Base-by-base conservation (phyloP, 2,797 vertebrate genomes). In the Tapera naevia region DNA sequence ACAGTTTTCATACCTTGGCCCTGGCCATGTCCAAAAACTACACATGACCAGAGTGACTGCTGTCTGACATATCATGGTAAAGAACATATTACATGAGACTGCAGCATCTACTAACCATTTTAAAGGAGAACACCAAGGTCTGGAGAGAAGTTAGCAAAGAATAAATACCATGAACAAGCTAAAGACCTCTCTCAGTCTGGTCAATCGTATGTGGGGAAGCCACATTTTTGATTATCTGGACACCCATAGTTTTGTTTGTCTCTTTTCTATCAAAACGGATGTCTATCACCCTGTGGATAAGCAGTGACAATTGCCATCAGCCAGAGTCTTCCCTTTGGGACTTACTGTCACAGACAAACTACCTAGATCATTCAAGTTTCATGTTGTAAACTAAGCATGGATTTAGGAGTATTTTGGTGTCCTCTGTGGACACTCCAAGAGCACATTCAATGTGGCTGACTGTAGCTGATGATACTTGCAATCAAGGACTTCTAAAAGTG, bases 301-400 rank as follows among this genome's bases (percentile, higher is more conserved):
- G 11, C 9, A 67, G 11, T 17, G 48, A 24, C 32, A 82, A 28
- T 22, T 70, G 11, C 27, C 27, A 78, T 94, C 30, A 83, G 7
- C 9, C 13, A 39, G 17, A 10, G 62, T 64, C n/a, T 86, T 72
- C 3, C 9, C 12, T 48, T 39, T 48, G 23, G 33, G 28, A 45
- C 22, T 45, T 73, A 30, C 12, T 60, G 13, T 46, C 48, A n/a
- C 9, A 11, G 35, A 25, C 4, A 60, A 74, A 23, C 25, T 28
- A 27, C 3, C 4, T 39, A 46, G 25, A 62, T 46, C 13, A 4
- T 39, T 91, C 5, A 0, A 0, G 3, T 10, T 58, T 66, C 72
- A 8, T 65, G 21, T 18, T 79, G 30, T 43, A 90, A 89, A 39
- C 9, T 17, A 33, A 18, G 21, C 30, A 50, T 19, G 57, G 80